Percentiles rank a stretch among this genome's conserved stretches.
Evolutionary conservation across 37 sponge, comb jelly and placozoan genomes (phyloP).

Genomic region (Aplysina aerophoba): DNA sequence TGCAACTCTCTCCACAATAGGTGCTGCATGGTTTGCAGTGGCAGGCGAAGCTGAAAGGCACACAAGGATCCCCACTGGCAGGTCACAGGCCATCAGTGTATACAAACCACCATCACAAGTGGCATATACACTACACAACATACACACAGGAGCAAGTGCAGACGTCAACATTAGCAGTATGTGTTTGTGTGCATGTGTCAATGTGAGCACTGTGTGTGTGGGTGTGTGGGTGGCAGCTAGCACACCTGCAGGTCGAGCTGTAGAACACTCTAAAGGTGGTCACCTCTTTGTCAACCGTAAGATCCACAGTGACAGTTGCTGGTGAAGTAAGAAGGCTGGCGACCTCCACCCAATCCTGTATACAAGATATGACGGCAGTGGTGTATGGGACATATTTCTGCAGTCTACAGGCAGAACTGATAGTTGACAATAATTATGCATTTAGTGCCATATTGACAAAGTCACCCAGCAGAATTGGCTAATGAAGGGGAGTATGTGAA

Average conservation of each 20-base stretch:
- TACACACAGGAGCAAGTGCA: no score
- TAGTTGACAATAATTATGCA: no score
- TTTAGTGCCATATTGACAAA: no score
- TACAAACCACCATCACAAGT: conserved; percentile 55
- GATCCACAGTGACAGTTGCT: background rate
- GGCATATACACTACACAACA: conserved; percentile 61
- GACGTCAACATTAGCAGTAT: no score
- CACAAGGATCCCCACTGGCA: conserved; percentile 62
- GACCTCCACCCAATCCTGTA: background rate
- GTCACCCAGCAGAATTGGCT: no score
- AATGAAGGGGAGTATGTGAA: no score
- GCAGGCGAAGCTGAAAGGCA: conserved; percentile 51
- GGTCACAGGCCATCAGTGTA: conserved; percentile 49
- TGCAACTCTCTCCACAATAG: conserved; percentile 38
- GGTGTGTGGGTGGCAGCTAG: no score
- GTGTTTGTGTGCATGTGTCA: no score
- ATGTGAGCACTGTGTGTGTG: no score
- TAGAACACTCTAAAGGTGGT: conserved; percentile 17
- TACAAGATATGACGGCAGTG: no score
- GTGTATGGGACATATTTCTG: no score
- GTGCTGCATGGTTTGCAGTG: conserved; percentile 40
- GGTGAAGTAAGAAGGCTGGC: background rate
- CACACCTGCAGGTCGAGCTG: conserved; percentile 5
- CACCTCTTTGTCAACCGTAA: background rate
- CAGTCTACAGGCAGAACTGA: no score